Evolutionary conservation across 2,113 vertebrate species (phyloP), one percentile per base, ranked within the genome.

Genomic region (Corvus hawaiiensis): DNA sequence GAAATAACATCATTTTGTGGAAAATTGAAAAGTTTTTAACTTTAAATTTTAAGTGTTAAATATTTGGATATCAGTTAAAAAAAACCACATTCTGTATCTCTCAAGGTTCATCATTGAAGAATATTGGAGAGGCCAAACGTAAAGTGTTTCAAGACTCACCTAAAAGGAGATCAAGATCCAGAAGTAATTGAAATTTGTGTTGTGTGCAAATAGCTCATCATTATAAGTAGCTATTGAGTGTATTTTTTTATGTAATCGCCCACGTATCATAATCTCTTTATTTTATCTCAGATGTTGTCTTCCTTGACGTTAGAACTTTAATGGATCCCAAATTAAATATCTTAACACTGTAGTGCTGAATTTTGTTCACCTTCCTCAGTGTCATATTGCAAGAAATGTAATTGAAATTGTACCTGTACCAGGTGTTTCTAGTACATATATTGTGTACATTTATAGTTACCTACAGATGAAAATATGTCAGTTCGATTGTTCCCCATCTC

Each of bases 181-280:
- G 97, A 97, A 98, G 97, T 97, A 97, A 96, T 93, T 96, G 95
- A 96, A 94, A 96, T 96, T 89, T 95, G 90, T 95, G 78, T 95
- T 92, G 58, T 96, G 91, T 93, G 90, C 84, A 94, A 93, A 84
- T 90, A 78, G 75, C 89, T 93, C 33, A 77, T 93, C 83, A 90
- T 96, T 92, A 91, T 94, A 87, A 96, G 79, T 88, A 94, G 84
- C 78, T 82, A 32, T 84, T 76, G 86, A 94, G 86, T 93, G 56
- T 92, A 90, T 90, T 88, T 96, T 93, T 88, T 95, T 54, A 91
- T 92, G 88, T 95, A 92, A 86, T 79, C 54, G 3, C 91, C 77
- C 77, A 80, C 68, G 28, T 84, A 84, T 89, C 71, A 73, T 73
- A 88, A 91, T 82, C n/a, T 91, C 81, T 89, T 89, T 80, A 82